Evolutionary conservation across 2,797 vertebrate species (phyloP), one percentile per base, ranked within the genome.

Genomic region (Cynodonichthys magdalenae): DNA sequence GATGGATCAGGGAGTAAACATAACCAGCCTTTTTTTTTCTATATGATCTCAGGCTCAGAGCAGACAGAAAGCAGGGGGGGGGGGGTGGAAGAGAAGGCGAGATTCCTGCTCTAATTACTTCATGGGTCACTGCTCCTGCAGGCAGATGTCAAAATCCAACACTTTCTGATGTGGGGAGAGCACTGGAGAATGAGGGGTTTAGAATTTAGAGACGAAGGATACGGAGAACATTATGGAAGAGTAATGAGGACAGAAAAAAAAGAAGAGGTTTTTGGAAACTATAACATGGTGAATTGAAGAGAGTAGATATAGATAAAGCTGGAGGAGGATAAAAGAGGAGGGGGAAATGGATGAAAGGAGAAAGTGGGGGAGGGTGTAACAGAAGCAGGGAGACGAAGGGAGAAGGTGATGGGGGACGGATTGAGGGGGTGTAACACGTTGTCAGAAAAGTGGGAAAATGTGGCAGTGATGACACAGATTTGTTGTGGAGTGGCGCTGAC

Each of bases 31-130:
- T 96, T 94, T 87, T 36, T 36, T 20, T 42, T 0, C 15, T 42
- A 95, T 94, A 93, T 95, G 93, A 94, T 93, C 90, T 91, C 86
- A 31, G 47, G 82, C 86, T 87, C 72, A 79, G 84, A 83, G 83
- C 87, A 72, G 82, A 79, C 81, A 81, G 71, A 83, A 69, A 82
- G 82, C 6, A 53, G 81, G 78, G 76, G 55, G 59, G 55, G 71
- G 69, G 61, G 66, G 78, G 74, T 77, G 87, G 86, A 79, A 82
- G 89, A 84, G 82, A 84, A 86, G 90, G 92, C 90, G 89, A 85
- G 93, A 95, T 96, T 96, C 94, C 93, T 95, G 88, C 90, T 93
- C 94, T 95, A 96, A 97, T 97, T 95, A 96, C 95, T 95, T 95
- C 90, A 95, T 77, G 92, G 95, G 95, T 96, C 95, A 96, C 81